phyloP scores from a whole-genome alignment of 2,888 invertebrate species.

The Odontocerum albicorne region DNA sequence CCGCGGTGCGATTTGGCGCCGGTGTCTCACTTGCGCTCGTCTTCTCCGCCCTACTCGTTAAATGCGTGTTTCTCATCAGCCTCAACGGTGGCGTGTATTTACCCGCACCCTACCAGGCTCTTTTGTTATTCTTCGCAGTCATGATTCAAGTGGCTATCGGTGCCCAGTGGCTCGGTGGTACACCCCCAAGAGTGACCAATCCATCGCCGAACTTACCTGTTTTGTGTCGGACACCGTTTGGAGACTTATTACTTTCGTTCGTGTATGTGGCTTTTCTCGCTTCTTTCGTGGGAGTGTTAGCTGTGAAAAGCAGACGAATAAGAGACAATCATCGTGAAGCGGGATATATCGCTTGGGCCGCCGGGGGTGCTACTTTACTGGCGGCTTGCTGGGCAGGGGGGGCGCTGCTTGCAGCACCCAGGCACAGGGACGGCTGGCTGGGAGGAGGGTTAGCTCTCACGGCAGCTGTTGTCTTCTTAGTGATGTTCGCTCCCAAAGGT shows the following conservation, averaged over 20 bases:
- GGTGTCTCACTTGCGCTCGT: constrained; percentile 84
- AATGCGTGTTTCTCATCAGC: constrained; percentile 91
- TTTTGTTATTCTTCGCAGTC: constrained; percentile 87
- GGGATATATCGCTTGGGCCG: constrained; percentile 86
- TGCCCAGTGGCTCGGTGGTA: constrained; percentile 81
- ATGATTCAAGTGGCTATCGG: constrained; percentile 87
- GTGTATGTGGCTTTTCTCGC: constrained; percentile 85
- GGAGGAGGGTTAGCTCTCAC: constrained; percentile 88
- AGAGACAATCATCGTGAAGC: constrained; percentile 93
- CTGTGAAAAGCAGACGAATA: constrained; percentile 83
- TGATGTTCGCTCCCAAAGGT: constrained; percentile 94
- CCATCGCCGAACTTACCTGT: constrained; percentile 47
- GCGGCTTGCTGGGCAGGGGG: constrained; percentile 86
- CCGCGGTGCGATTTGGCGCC: constrained; percentile 77
- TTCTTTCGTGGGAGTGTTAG: constrained; percentile 80
- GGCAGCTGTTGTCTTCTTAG: constrained; percentile 81
- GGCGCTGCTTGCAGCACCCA: constrained; percentile 75
- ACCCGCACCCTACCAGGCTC: constrained; percentile 88
- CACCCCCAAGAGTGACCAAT: constrained; percentile 61
- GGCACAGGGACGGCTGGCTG: constrained; percentile 83
- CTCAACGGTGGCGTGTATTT: constrained; percentile 89
- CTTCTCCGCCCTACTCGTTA: constrained; percentile 89
- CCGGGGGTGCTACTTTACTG: constrained; percentile 83
- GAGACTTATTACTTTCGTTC: constrained; percentile 74
- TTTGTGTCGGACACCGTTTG: constrained; percentile 67